Evolutionary conservation across 2,797 vertebrate species (phyloP).

Genomic region (Potorous gilbertii): DNA sequence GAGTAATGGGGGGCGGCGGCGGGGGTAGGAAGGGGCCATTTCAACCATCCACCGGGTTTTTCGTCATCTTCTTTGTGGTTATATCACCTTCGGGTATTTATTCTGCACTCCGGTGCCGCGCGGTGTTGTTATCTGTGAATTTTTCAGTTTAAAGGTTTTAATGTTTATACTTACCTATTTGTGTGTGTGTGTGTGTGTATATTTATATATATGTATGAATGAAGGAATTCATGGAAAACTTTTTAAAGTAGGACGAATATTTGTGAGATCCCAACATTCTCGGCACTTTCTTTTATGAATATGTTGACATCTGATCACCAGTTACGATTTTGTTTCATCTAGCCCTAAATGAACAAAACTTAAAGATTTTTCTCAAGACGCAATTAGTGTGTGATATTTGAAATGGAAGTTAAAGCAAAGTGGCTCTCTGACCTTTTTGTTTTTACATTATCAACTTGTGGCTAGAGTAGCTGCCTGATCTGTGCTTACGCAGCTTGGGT

Average conservation of each 20-base stretch:
- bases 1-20: conserved; percentile 35
- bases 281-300: neutral
- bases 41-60: conserved; percentile 17
- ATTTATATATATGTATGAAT: neutral
- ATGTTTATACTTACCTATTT: neutral
- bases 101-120: neutral
- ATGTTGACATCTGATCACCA: neutral
- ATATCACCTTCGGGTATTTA: conserved; percentile 25
- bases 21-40: conserved; percentile 39
- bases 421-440: neutral
- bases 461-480: neutral
- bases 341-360: neutral
- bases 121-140: neutral
- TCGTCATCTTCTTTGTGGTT: conserved; percentile 61
- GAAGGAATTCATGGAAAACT: neutral
- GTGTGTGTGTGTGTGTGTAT: no score
- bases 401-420: neutral
- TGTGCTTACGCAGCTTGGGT: neutral
- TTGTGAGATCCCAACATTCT: neutral
- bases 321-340: neutral
- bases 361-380: neutral
- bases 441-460: neutral
- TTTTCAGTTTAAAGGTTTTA: neutral
- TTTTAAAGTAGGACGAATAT: neutral
- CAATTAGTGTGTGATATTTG: neutral